Evolutionary conservation across 2,888 invertebrate species (phyloP), one percentile per base, ranked within the genome.

Genomic region (Corythucha ciliata): DNA sequence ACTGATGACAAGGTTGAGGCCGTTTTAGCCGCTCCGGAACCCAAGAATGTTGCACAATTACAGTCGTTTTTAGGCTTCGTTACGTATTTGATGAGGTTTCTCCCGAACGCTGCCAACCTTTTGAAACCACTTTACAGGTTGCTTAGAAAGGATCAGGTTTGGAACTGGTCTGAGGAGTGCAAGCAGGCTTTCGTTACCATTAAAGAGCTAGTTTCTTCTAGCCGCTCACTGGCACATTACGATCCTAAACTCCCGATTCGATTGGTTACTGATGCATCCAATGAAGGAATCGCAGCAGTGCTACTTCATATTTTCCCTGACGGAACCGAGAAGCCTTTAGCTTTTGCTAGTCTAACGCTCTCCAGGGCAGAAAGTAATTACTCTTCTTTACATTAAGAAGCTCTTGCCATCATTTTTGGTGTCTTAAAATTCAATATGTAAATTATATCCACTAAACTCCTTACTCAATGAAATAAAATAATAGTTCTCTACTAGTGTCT

Each of bases 11-110:
- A 40, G 4, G 40, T 40, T 4, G 8, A 21, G 12, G 37, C 33
- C 2, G 33, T 51, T 3, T 2, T 6, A 7, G 36, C 44, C 3
- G 44, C 44, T 7, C 51, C 44, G 4, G 26, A 45, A 21, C 51
- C 51, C 3, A 27, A 4, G 12, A 27, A 33, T 20, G 37, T 45
- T 25, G 21, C 22, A 22, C 7, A 34, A 4, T 27, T 46, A n/a
- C 42, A 33, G 14, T 18, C 45, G 3, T 51, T 51, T 18, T 21
- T 51, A 10, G 51, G 51, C 4, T 36, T 51, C n/a, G 45, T 51
- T 4, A 27, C 32, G n/a, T 51, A 24, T 24, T 7, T 45, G 7
- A 22, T 24, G 8, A 33, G 32, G 18, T 45, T 51, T 18, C 18
- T 44, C 1, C 33, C 29, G 1, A 5, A 45, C 2, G 8, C 26